Evolutionary conservation across 1,140 invertebrate genomes (phyloP).

Genomic region (Zelostemma sp.): DNA sequence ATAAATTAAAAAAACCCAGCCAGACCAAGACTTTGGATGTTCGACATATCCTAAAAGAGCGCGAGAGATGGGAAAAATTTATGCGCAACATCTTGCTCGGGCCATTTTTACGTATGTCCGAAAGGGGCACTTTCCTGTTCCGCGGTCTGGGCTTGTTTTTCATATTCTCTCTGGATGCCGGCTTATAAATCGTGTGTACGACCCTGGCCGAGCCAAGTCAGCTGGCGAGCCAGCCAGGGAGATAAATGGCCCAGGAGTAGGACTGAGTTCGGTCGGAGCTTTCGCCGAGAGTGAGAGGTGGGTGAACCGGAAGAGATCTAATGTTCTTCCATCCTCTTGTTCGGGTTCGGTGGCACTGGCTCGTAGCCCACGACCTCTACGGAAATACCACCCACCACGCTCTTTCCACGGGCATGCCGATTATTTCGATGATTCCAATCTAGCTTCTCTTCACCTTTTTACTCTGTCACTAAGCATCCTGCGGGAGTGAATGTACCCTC

Average conservation of each 20-base stretch:
- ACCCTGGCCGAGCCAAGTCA: slow-evolving; percentile 17
- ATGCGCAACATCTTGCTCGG: neutral
- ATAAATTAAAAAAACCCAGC: too few species aligned
- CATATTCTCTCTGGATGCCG: too few species aligned
- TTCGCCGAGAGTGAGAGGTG: slow-evolving; percentile 31
- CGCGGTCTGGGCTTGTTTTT: neutral
- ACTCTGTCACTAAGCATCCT: neutral
- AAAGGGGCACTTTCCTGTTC: neutral
- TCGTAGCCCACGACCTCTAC: slow-evolving; percentile 21
- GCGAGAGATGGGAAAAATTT: neutral
- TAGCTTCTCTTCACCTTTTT: neutral
- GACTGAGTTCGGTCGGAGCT: slow-evolving; percentile 11
- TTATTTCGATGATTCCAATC: slow-evolving; percentile 19
- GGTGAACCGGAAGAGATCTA: slow-evolving; percentile 54
- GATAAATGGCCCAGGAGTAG: slow-evolving; percentile 37
- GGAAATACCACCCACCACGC: slow-evolving; percentile 22
- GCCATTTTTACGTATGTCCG: neutral
- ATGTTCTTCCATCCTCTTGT: slow-evolving; percentile 24
- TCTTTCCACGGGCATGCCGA: slow-evolving; percentile 7
- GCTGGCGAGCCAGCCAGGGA: slow-evolving; percentile 44
- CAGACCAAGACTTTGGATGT: too few species aligned
- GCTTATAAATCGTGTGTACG: slow-evolving; percentile 32
- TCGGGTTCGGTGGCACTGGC: slow-evolving; percentile 22
- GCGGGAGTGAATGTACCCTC: too few species aligned
- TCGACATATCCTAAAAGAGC: too few species aligned